Conservation (phyloP, 2,113 vertebrate species). For the Ornithorhynchus anatinus region DNA sequence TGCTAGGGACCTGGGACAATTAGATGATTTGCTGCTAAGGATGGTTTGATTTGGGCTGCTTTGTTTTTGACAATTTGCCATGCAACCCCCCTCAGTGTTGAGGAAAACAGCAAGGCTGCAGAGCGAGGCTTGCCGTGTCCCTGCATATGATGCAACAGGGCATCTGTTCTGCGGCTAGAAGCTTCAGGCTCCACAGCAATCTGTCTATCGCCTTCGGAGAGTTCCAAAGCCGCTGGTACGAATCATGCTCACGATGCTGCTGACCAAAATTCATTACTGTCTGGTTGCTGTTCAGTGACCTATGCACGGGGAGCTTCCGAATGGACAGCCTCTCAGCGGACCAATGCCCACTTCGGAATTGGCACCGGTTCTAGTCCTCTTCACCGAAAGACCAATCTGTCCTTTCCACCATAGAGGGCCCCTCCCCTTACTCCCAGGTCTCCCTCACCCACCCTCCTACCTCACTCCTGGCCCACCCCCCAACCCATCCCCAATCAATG, state of each 20-base stretch:
- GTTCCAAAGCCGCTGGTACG: constrained; percentile 60
- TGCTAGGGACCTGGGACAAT: too few relatives aligned
- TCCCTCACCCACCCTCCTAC: not conserved
- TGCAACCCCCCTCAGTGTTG: not conserved
- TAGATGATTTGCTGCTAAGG: too few relatives aligned
- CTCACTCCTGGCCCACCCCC: too few relatives aligned
- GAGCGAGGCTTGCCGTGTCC: not conserved
- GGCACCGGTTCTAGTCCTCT: not conserved
- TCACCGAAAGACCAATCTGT: not conserved
- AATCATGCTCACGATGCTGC: constrained; percentile 62
- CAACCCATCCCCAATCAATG: too few relatives aligned
- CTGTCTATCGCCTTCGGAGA: too few relatives aligned
- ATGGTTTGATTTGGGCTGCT: too few relatives aligned
- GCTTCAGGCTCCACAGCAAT: not conserved
- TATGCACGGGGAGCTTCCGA: constrained; percentile 61
- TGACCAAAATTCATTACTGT: constrained; percentile 64
- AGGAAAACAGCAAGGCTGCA: fast-evolving
- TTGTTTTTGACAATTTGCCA: too few relatives aligned
- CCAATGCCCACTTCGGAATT: constrained; percentile 32
- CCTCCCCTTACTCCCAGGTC: too few relatives aligned
- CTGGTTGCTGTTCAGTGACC: constrained; percentile 48
- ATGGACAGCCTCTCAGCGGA: constrained; percentile 14
- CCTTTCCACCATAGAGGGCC: not conserved
- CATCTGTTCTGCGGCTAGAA: not conserved
- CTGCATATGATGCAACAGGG: not conserved